Evolutionary conservation across 30 jellyfish, hydroid and myxozoan genomes (phyloP), one percentile per base, ranked within the genome.

Genomic region (Clytia hemisphaerica): DNA sequence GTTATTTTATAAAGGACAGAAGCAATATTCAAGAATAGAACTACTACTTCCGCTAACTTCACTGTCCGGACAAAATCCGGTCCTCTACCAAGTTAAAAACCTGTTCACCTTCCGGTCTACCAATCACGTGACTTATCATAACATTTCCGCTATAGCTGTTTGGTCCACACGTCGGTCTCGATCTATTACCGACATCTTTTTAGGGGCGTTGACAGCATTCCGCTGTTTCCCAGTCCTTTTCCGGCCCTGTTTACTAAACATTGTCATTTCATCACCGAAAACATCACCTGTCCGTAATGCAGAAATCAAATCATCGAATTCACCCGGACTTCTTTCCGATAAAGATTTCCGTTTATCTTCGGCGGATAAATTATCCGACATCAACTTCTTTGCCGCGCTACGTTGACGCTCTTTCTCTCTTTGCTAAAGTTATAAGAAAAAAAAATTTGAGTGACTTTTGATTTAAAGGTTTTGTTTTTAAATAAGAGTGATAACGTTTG

Each of bases 271-370:
- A 48, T 86, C 96, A 21, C 96, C 96, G 45, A 86, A 86, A 2
- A 86, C 96, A 45, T 86, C 96, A 16, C 96, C 96, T 3, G 96
- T 86, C 44, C 96, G 78, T 29, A 86, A 64, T 30, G 96, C 96
- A 19, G 96, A 86, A 4, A 86, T 86, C 42, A 86, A 65, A 48
- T 86, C 96, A 55, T 86, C 96, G 59, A 86, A 86, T 66, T 86
- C 96, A 27, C 96, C 96, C 30, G 96, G 96, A 36, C 96, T 86
- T 48, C 96, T 44, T 54, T 86, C 96, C 34, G 96, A 86, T 29
- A 86, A 78, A 46, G 96, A 86, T 51, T 78, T 77, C 37, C 93
- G 83, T 45, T 70, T 75, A 51, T 86, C 96, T 24, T 86, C 96
- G 21, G 87, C 4, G 14, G 71, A 21, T 19, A 84, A 77, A 42